Conservation (phyloP, 2,888 invertebrate species). For the Glyphotaelius pellucidus region DNA sequence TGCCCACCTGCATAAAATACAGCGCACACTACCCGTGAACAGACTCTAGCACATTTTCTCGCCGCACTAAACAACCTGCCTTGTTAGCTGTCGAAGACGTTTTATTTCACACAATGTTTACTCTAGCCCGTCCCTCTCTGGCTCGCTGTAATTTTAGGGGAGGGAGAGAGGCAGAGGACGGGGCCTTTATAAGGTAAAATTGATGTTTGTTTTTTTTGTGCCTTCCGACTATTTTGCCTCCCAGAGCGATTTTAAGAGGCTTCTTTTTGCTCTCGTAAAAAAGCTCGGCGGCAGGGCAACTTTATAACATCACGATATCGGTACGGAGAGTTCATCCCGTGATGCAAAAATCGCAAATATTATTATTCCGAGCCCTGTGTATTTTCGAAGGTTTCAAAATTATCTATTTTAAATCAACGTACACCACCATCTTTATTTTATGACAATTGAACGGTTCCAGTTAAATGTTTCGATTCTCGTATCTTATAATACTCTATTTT, state of each 20-base stretch:
- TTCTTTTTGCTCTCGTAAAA: constrained; percentile 46
- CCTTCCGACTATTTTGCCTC: constrained; percentile 62
- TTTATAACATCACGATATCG: constrained; percentile 11
- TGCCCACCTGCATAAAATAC: background rate
- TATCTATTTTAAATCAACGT: too few relatives aligned
- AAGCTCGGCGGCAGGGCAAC: background rate
- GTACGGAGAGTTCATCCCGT: background rate
- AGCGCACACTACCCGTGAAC: background rate
- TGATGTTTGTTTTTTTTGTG: constrained; percentile 56
- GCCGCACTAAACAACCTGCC: constrained; percentile 61
- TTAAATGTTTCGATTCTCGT: too few relatives aligned
- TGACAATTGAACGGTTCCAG: too few relatives aligned
- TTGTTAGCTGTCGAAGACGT: constrained; percentile 62
- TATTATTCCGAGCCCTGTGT: background rate
- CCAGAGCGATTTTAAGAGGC: constrained; percentile 61
- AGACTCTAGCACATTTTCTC: constrained; percentile 29
- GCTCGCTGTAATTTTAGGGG: constrained; percentile 51
- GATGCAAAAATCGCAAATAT: background rate
- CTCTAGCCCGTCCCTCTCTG: constrained; percentile 58
- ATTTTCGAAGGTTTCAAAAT: too few relatives aligned
- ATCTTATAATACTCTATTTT: too few relatives aligned
- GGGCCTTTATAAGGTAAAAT: constrained; percentile 59
- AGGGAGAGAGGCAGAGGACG: constrained; percentile 48
- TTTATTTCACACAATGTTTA: constrained; percentile 65
- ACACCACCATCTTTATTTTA: too few relatives aligned